Percentiles rank a stretch among this genome's conserved stretches.
These are phyloP conservation scores for Plebejus argus DNA, from an alignment of 2,888 invertebrate genomes.

Conservation along the genomic window DNA sequence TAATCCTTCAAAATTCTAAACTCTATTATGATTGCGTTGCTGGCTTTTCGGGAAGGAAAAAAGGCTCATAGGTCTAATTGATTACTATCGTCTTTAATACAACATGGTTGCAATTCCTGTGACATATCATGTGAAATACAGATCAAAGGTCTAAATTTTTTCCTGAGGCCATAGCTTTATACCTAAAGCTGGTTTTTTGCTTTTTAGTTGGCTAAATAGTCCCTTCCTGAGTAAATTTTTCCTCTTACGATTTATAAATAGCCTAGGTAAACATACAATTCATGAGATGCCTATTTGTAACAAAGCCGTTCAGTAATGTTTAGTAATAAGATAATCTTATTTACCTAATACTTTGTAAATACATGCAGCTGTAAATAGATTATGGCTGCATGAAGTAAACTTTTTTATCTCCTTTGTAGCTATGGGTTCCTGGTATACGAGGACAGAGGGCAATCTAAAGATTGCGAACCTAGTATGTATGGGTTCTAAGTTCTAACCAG, in stretches of 20 bases:
- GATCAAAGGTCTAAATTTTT: not conserved
- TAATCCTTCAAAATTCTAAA: not conserved
- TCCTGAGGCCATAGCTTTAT: not conserved
- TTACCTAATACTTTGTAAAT: not conserved
- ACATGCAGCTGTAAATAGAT: conserved; percentile 1
- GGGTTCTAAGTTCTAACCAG: too few relatives aligned
- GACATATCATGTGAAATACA: too few relatives aligned
- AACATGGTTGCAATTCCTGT: too few relatives aligned
- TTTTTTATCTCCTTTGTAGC: not conserved
- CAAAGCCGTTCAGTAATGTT: not conserved
- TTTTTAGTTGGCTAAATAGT: too few relatives aligned
- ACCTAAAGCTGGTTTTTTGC: not conserved
- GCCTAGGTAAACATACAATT: not conserved
- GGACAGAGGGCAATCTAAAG: too few relatives aligned
- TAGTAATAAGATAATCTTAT: conserved; percentile 4
- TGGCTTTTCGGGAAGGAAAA: too few relatives aligned
- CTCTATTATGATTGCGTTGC: not conserved
- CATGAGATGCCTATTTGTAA: not conserved
- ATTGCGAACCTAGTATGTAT: too few relatives aligned
- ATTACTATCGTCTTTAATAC: too few relatives aligned
- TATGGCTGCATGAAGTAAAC: not conserved
- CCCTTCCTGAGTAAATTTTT: not conserved
- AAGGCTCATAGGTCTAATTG: too few relatives aligned
- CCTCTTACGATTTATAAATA: not conserved
- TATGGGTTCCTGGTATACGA: not conserved